Percentiles rank a stretch among this genome's conserved stretches.
Conservation (phyloP, 2,888 invertebrate species). For the Drosophila mayaguana region DNA sequence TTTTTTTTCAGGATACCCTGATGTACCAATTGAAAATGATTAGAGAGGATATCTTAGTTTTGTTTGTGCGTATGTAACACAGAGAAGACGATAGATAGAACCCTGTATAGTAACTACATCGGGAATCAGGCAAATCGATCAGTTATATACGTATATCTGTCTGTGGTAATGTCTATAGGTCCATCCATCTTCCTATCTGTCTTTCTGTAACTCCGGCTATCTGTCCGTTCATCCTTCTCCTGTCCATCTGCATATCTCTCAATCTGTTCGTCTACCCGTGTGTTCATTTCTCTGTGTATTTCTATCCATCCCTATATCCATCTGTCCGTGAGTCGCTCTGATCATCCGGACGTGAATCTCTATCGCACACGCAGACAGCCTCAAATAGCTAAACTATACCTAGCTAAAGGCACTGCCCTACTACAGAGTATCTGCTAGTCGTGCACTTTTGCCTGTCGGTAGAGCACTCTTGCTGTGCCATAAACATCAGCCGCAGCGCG, state of each 20-base stretch:
- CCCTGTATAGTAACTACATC: no score
- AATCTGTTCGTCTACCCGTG: not conserved
- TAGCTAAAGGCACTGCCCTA: not conserved
- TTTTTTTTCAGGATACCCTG: not conserved
- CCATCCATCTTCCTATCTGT: no score
- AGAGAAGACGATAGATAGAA: fast-evolving
- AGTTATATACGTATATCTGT: no score
- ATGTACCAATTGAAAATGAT: not conserved
- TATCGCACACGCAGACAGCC: not conserved
- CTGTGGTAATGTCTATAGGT: not conserved
- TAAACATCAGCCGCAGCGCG: slow-evolving; percentile 45
- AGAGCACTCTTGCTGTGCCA: slow-evolving; percentile 20
- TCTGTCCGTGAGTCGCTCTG: not conserved
- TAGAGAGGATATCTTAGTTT: no score
- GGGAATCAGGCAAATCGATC: not conserved
- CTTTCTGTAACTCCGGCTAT: not conserved
- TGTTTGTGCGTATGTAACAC: not conserved
- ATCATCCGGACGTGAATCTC: not conserved
- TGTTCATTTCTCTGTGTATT: no score
- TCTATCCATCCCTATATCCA: not conserved
- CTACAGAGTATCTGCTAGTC: not conserved
- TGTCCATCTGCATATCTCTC: not conserved
- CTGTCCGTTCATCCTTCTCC: not conserved
- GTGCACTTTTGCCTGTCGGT: no score
- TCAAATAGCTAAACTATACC: not conserved